Base-by-base conservation (phyloP, 2,888 invertebrate genomes). In the Prosapia bicincta region DNA sequence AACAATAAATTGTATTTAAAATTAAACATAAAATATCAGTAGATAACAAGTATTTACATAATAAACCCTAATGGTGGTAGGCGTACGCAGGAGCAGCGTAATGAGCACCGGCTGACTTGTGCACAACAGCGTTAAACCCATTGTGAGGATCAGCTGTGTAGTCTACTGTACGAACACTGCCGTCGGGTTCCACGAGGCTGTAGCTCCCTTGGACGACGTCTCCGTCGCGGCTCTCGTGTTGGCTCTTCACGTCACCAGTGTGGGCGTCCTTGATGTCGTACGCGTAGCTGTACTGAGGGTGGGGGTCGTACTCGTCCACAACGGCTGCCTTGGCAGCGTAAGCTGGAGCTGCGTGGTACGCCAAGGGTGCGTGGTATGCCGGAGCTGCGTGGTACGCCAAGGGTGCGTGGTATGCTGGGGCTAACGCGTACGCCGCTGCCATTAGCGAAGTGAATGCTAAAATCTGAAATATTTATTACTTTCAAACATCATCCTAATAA, bases 51-150 rank as follows among this genome's bases (percentile, higher is more conserved):
- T n/a, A 3, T 54, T 20, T 9, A 54, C 54, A 20, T 3, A 20
- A 20, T 3, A 54, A 54, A 54, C 54, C 54, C 20, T 54, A 54
- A 54, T 54, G 54, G 20, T 54, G 54, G 13, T 54, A 54, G 13
- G 38, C 38, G 7, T 54, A 54, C 13, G 54, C 54, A 3, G 83
- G 82, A 32, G 79, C 78, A 69, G 78, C 79, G 24, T 78, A 75
- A 68, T 77, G 76, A 26, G 74, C 78, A 10, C 76, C 78, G 25
- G 75, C 78, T 65, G 74, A 71, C 79, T 79, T 78, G 80, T 85
- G 86, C 23, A 89, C 89, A 66, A 88, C 87, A 76, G 88, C 88
- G 81, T 89, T 88, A 86, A 89, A 89, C 71, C 88, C 89, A 81
- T 88, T 86, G 76, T 87, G 85, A 68, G 88, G 88, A 83, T 89